Conservation (phyloP, 2,888 invertebrate genomes). For the Drosophila macrothrix region DNA sequence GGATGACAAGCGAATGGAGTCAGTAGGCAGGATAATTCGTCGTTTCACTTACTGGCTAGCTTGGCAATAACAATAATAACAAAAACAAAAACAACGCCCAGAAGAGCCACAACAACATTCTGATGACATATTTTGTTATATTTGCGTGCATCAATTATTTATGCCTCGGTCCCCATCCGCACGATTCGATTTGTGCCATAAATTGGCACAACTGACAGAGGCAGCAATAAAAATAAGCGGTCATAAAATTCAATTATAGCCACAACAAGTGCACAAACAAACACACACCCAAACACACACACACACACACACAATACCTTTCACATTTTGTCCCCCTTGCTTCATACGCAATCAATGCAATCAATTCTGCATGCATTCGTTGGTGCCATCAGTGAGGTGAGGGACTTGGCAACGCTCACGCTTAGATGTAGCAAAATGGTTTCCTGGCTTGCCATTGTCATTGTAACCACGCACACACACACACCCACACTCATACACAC, state of each 20-base stretch:
- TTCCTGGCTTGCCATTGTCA: conserved; percentile 39
- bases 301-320: conserved; percentile 2
- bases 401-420: conserved; percentile 5
- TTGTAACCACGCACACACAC: conserved; percentile 42
- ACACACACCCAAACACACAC: conserved; percentile 25
- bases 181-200: conserved; percentile 71
- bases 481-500: conserved; percentile 9
- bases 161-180: conserved; percentile 34
- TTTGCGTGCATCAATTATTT: conserved; percentile 77
- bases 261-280: conserved; percentile 73
- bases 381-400: conserved; percentile 1
- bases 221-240: conserved; percentile 76
- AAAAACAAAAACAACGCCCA: conserved; percentile 20
- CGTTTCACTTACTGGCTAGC: conserved; percentile 27
- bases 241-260: conserved; percentile 78
- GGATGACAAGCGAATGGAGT: neutral
- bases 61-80: conserved; percentile 27
- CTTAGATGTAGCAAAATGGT: conserved; percentile 43
- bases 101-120: conserved; percentile 36
- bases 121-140: conserved; percentile 72
- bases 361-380: conserved; percentile 68
- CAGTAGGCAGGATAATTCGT: conserved; percentile 8
- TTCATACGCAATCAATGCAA: conserved; percentile 68
- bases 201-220: conserved; percentile 71
- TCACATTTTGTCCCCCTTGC: conserved; percentile 9